Conservation (phyloP, 2,888 invertebrate species). For the Gibbula magus region DNA sequence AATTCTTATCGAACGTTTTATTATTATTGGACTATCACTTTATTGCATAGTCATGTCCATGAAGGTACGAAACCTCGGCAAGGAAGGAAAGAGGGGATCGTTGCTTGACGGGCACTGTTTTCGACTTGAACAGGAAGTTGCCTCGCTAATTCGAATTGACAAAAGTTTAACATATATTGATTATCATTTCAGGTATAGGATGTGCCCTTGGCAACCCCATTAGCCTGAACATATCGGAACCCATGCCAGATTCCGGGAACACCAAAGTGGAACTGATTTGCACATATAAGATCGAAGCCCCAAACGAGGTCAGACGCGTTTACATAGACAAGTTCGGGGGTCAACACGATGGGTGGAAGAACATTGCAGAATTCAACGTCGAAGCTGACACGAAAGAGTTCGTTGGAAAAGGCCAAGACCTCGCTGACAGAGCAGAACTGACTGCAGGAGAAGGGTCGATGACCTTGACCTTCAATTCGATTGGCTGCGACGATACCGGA, state of each 20-base stretch:
- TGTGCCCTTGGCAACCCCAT: too few species aligned
- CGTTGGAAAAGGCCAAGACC: background rate
- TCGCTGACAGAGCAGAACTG: background rate
- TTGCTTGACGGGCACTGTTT: too few species aligned
- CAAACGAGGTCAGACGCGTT: background rate
- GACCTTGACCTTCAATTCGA: background rate
- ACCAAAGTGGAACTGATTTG: background rate
- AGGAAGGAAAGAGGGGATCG: too few species aligned
- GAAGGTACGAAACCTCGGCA: too few species aligned
- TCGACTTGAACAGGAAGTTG: too few species aligned
- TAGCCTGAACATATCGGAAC: background rate
- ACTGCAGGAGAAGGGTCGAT: background rate
- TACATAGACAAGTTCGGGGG: background rate
- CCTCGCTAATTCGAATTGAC: too few species aligned
- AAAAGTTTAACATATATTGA: too few species aligned
- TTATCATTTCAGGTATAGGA: too few species aligned
- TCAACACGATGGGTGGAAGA: background rate
- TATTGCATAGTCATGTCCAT: too few species aligned
- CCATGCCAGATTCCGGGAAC: background rate
- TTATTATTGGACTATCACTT: too few species aligned
- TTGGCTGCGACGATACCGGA: background rate
- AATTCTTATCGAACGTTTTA: too few species aligned
- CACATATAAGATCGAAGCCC: background rate
- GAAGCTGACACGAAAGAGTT: background rate
- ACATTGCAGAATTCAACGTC: background rate